These are phyloP conservation scores for Ciconia nigra DNA, from an alignment of 2,797 vertebrate species.

Conservation along the genomic window DNA sequence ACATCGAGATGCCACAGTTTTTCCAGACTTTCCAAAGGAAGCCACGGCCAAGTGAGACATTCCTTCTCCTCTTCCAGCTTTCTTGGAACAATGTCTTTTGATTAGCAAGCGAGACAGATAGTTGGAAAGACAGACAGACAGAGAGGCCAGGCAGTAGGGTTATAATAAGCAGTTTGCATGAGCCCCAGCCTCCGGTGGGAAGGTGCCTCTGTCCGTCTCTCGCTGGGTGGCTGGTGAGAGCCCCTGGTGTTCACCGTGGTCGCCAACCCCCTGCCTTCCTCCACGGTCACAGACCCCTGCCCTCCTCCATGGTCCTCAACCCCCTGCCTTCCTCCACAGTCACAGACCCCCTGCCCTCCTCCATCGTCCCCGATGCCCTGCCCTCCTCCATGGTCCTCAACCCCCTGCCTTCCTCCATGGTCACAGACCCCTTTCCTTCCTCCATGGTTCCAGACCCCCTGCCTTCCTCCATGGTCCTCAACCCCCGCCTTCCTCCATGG, in stretches of 20 bases:
- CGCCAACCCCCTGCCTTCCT: background rate
- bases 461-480: background rate
- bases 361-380: background rate
- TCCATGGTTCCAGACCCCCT: no score
- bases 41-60: conserved; percentile 18
- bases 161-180: background rate
- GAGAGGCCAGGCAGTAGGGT: background rate
- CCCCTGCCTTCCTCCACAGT: background rate
- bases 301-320: background rate
- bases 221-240: background rate
- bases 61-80: conserved; percentile 49
- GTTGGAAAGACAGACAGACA: background rate
- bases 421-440: background rate
- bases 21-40: conserved; percentile 54
- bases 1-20: background rate
- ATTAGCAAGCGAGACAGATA: background rate
- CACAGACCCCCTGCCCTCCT: background rate
- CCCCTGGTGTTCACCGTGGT: fast-evolving
- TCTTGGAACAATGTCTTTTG: conserved; percentile 38
- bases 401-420: no score
- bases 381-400: background rate
- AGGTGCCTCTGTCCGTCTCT: background rate
- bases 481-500: no score
- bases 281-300: background rate
- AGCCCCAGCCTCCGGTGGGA: background rate